These are phyloP conservation scores for Lerista edwardsae DNA, from an alignment of 2,797 vertebrate species.

Conservation along the genomic window DNA sequence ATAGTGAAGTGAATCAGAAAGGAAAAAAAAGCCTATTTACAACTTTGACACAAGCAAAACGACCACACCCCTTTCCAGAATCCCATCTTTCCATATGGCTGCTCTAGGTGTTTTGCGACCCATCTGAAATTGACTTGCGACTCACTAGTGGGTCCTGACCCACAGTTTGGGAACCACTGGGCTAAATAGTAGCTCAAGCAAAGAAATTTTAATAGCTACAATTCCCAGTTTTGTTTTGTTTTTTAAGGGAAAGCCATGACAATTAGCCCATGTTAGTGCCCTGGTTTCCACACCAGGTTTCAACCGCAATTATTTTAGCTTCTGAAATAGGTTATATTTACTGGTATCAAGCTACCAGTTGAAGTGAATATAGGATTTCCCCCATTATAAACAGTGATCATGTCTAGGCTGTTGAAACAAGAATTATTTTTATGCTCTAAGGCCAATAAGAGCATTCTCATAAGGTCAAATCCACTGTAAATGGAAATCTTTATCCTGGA, in stretches of 20 bases:
- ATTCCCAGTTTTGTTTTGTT: not conserved
- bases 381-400: constrained; percentile 47
- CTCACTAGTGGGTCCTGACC: too few relatives aligned
- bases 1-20: too few relatives aligned
- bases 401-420: constrained; percentile 57
- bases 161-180: too few relatives aligned
- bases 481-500: constrained; percentile 60
- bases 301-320: constrained; percentile 15
- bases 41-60: too few relatives aligned
- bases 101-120: too few relatives aligned
- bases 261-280: not conserved
- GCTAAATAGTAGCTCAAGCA: not conserved
- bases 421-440: constrained; percentile 45
- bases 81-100: too few relatives aligned
- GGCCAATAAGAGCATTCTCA: constrained; percentile 58
- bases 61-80: too few relatives aligned
- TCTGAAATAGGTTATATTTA: constrained; percentile 26
- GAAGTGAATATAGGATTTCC: constrained; percentile 21
- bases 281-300: constrained; percentile 11
- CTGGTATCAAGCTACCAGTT: not conserved
- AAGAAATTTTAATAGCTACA: not conserved
- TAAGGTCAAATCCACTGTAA: constrained; percentile 66
- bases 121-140: too few relatives aligned
- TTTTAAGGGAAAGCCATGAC: not conserved
- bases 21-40: too few relatives aligned